These are phyloP conservation scores for Onchidella celtica DNA, from an alignment of 2,888 invertebrate species.

Conservation along the genomic window DNA sequence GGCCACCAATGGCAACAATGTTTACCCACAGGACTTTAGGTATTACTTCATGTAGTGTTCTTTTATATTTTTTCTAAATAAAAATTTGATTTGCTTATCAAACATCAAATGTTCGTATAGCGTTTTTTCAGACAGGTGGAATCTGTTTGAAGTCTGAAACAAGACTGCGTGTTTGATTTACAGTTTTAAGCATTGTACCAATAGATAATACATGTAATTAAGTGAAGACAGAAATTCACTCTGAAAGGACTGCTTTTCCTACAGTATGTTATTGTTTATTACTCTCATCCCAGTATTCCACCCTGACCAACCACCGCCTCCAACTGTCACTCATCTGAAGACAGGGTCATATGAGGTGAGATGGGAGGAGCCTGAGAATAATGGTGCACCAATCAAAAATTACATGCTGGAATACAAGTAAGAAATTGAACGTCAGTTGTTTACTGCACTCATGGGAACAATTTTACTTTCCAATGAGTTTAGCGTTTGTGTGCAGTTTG, in stretches of 20 bases:
- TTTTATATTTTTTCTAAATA: not conserved
- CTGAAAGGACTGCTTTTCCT: too few relatives aligned
- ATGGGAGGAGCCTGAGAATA: slow-evolving; percentile 89
- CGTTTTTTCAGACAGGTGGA: too few relatives aligned
- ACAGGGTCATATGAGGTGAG: slow-evolving; percentile 88
- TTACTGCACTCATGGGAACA: too few relatives aligned
- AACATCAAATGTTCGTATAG: too few relatives aligned
- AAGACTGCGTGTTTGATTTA: too few relatives aligned
- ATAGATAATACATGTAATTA: too few relatives aligned
- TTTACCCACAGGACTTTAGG: slow-evolving; percentile 28
- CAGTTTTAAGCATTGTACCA: too few relatives aligned
- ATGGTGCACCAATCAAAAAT: slow-evolving; percentile 87
- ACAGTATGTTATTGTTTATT: too few relatives aligned
- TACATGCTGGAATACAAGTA: slow-evolving; percentile 88
- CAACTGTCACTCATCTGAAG: slow-evolving; percentile 87
- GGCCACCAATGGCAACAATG: slow-evolving; percentile 46
- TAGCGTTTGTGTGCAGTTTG: too few relatives aligned
- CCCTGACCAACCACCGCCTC: slow-evolving; percentile 89
- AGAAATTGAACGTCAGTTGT: not conserved
- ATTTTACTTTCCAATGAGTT: too few relatives aligned
- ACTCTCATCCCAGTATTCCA: slow-evolving; percentile 64
- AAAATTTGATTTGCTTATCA: not conserved
- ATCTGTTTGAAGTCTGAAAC: too few relatives aligned
- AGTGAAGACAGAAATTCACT: too few relatives aligned
- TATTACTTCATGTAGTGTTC: not conserved